A percentile compares a stretch with the other conserved stretches of the same genome.
Evolutionary conservation across 2,113 vertebrate genomes (phyloP).

Genomic region (Cottus gobio): DNA sequence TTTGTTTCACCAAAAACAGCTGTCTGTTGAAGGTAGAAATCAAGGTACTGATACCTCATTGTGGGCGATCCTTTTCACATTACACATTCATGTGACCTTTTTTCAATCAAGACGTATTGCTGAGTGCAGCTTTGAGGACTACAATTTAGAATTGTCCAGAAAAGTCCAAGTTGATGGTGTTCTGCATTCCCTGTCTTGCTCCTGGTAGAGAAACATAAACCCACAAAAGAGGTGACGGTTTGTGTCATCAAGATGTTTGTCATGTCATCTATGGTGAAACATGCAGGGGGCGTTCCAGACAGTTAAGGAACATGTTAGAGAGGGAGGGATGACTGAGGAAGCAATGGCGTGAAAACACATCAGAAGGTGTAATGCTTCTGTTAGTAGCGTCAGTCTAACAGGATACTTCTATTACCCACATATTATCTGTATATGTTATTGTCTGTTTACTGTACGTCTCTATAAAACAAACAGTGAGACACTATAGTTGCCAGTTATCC

Average conservation of each 20-base stretch:
- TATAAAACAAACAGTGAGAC: conserved; percentile 20
- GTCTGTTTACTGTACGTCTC: neutral
- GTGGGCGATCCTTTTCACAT: neutral
- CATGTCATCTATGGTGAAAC: conserved; percentile 7
- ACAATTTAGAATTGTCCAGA: neutral
- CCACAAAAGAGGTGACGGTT: conserved; percentile 2
- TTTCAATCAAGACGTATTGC: conserved; percentile 8
- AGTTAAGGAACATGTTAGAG: conserved; percentile 28
- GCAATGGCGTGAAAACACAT: conserved; percentile 14
- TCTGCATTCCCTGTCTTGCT: neutral
- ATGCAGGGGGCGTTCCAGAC: conserved; percentile 22
- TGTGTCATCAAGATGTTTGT: conserved; percentile 34
- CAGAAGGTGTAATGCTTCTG: neutral
- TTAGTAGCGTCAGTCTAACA: neutral
- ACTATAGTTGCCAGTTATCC: conserved; percentile 4
- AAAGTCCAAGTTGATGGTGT: neutral
- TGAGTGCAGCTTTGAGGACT: neutral
- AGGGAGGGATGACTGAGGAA: conserved; percentile 12
- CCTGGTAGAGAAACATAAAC: conserved; percentile 1
- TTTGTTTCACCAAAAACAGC: neutral
- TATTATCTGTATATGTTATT: neutral
- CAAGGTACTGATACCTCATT: neutral
- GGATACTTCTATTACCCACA: neutral
- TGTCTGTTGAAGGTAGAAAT: neutral
- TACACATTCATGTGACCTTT: neutral